These are phyloP conservation scores for Watsonalla binaria DNA, from an alignment of 2,888 invertebrate species.

Conservation along the genomic window DNA sequence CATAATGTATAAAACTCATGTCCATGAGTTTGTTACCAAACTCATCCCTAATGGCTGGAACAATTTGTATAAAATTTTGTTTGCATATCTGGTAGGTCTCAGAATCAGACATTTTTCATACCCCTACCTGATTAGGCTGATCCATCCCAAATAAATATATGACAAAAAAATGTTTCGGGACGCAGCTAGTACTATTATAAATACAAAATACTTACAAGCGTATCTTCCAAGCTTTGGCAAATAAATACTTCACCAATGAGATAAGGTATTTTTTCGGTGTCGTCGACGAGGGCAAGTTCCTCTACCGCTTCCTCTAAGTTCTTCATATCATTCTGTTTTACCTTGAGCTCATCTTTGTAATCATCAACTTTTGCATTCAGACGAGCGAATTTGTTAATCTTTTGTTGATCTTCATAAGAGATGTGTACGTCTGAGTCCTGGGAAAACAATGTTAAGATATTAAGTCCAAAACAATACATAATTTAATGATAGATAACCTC, in stretches of 20 bases:
- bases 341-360: slow-evolving; percentile 90
- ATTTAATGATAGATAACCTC: background rate
- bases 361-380: slow-evolving; percentile 95
- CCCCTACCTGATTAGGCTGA: too few species aligned
- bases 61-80: too few species aligned
- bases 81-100: too few species aligned
- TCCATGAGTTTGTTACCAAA: too few species aligned
- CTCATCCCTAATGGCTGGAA: too few species aligned
- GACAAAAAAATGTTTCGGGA: background rate
- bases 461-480: slow-evolving; percentile 15
- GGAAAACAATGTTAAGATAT: slow-evolving; percentile 17
- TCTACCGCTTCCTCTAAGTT: slow-evolving; percentile 96
- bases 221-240: slow-evolving; percentile 85
- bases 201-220: slow-evolving; percentile 77
- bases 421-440: slow-evolving; percentile 95
- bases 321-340: slow-evolving; percentile 92
- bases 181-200: background rate
- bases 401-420: slow-evolving; percentile 97
- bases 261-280: slow-evolving; percentile 87
- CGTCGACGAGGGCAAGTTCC: slow-evolving; percentile 89
- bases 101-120: slow-evolving; percentile 14
- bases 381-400: slow-evolving; percentile 97
- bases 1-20: too few species aligned
- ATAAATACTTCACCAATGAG: slow-evolving; percentile 94
- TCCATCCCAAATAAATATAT: slow-evolving; percentile 10